Evolutionary conservation across 2,113 vertebrate species (phyloP).

Genomic region (Mixornis gularis): DNA sequence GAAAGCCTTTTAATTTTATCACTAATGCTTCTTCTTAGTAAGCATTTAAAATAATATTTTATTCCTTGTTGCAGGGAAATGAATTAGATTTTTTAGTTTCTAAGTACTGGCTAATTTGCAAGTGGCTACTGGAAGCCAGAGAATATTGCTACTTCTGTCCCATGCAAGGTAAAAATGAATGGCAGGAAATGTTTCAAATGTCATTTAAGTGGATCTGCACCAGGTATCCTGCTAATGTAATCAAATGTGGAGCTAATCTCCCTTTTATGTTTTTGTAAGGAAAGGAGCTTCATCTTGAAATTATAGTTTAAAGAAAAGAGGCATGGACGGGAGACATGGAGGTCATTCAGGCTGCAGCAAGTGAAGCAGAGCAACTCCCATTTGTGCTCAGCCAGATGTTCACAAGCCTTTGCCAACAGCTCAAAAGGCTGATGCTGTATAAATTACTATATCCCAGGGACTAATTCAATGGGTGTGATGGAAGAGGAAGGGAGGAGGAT

Average conservation of each 20-base stretch:
- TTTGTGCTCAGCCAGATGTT: slow-evolving; percentile 59
- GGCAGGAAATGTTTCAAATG: slow-evolving; percentile 34
- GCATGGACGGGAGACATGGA: not conserved
- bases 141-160: not conserved
- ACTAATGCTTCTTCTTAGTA: not conserved
- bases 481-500: slow-evolving; percentile 52
- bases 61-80: not conserved
- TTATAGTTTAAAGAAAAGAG: slow-evolving; percentile 11
- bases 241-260: slow-evolving; percentile 41
- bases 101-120: not conserved
- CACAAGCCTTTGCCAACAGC: slow-evolving; percentile 37
- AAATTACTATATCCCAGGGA: slow-evolving; percentile 58
- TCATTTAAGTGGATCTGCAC: slow-evolving; percentile 18
- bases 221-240: slow-evolving; percentile 33
- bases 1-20: not conserved
- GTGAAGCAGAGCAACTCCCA: slow-evolving; percentile 55
- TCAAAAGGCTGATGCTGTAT: slow-evolving; percentile 48
- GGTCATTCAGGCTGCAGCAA: slow-evolving; percentile 52
- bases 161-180: not conserved
- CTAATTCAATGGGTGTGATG: slow-evolving; percentile 55
- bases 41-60: not conserved
- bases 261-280: slow-evolving; percentile 43
- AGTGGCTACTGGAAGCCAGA: not conserved
- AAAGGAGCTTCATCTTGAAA: slow-evolving; percentile 40
- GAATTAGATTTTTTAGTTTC: not conserved